These are phyloP conservation scores for Epirrita christyi DNA, from an alignment of 2,888 invertebrate species.

Conservation along the genomic window DNA sequence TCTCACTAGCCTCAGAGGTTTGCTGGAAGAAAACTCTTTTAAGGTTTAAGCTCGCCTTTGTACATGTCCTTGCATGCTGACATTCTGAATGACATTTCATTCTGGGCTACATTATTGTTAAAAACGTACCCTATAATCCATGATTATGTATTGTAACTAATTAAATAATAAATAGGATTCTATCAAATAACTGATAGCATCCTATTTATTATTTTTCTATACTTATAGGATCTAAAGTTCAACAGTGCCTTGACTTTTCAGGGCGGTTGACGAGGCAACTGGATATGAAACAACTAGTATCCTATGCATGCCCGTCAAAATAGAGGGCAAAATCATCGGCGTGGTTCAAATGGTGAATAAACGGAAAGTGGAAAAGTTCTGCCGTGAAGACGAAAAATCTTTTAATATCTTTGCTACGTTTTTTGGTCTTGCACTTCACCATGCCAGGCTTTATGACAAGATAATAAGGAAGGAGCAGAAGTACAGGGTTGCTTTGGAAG, in stretches of 20 bases:
- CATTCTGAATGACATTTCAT: too few species aligned
- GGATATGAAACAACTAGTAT: slow-evolving; percentile 90
- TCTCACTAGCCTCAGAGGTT: too few species aligned
- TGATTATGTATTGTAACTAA: too few species aligned
- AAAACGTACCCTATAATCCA: too few species aligned
- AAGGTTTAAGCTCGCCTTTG: too few species aligned
- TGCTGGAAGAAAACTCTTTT: too few species aligned
- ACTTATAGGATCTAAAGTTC: not conserved
- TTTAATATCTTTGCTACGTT: slow-evolving; percentile 94
- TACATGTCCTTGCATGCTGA: too few species aligned
- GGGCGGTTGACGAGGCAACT: slow-evolving; percentile 87
- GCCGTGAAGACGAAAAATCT: slow-evolving; percentile 90
- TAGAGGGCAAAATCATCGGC: slow-evolving; percentile 90
- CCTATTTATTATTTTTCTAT: not conserved
- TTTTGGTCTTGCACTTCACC: slow-evolving; percentile 93
- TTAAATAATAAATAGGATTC: too few species aligned
- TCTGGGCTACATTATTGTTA: too few species aligned
- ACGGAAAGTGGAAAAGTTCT: slow-evolving; percentile 80
- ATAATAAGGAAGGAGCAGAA: slow-evolving; percentile 93
- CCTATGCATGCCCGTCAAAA: slow-evolving; percentile 95
- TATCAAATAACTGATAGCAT: not conserved
- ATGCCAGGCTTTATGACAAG: slow-evolving; percentile 93
- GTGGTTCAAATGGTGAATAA: slow-evolving; percentile 95
- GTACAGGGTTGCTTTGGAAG: slow-evolving; percentile 92
- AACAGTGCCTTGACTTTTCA: slow-evolving; percentile 36